A percentile compares a stretch with the other conserved stretches of the same genome.
These are phyloP conservation scores for Leucoraja erinaceus DNA, from an alignment of 2,113 vertebrate genomes.

Conservation along the genomic window DNA sequence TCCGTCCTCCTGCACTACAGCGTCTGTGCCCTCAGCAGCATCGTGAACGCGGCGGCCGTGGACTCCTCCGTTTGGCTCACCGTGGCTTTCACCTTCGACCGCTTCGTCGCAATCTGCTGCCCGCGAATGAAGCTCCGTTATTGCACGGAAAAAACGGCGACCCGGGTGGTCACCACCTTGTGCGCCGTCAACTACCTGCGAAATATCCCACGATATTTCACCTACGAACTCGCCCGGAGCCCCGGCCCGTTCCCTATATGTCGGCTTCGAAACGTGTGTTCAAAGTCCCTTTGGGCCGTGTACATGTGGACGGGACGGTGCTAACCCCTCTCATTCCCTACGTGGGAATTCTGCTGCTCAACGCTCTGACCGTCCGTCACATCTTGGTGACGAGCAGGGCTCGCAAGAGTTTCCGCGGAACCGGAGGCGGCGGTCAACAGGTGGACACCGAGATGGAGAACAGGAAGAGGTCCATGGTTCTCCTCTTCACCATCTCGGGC, in stretches of 20 bases:
- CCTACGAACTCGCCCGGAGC: neutral
- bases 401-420: neutral
- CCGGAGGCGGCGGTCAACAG: neutral
- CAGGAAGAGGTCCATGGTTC: neutral
- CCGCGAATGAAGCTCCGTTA: neutral
- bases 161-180: neutral
- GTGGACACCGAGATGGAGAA: neutral
- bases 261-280: neutral
- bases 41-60: neutral
- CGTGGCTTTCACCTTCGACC: neutral
- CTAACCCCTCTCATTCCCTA: neutral
- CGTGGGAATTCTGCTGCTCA: neutral
- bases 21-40: neutral
- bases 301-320: neutral
- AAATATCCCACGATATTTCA: neutral
- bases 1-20: neutral
- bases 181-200: neutral
- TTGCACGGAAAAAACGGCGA: neutral
- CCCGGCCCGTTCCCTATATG: neutral
- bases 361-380: neutral
- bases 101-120: neutral
- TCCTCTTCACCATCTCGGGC: neutral
- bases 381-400: neutral
- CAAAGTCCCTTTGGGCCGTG: neutral
- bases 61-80: neutral